Evolutionary conservation across 2,797 vertebrate species (phyloP), one percentile per base, ranked within the genome.

Genomic region (Typhlichthys eigenmanni): DNA sequence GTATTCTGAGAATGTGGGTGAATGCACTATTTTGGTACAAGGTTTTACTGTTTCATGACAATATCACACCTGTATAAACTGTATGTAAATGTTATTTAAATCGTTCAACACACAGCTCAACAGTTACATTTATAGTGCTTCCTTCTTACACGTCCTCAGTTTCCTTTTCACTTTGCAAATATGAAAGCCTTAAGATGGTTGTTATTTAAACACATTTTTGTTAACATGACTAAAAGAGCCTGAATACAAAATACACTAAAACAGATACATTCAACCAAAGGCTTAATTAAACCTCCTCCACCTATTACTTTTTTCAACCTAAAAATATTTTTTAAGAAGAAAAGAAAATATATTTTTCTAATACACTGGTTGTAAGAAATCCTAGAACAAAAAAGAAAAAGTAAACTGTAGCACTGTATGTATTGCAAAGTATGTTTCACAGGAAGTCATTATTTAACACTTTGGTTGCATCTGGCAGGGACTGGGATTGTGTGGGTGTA

Each of bases 361-460:
- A 7, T 0, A 12, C 19, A 56, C 72, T 74, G 56, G 57, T 14
- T 8, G 63, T 75, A 81, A 74, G 74, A 85, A 79, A 82, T 77
- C 75, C 55, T 64, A 69, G 68, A 65, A 34, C 45, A 54, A 55
- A 76, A 81, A 80, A 69, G 59, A 70, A 72, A 70, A 72, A 76
- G 85, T 82, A 85, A 82, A 71, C 68, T 58, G 71, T 52, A 67
- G 68, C 52, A 78, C 69, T 52, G 75, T 55, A 80, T 73, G 73
- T 58, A 32, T 77, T 29, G 24, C 24, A 29, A 29, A 29, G 72
- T 38, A 19, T 82, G 86, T 57, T 80, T 75, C 52, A 64, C 80
- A 86, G 87, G 87, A 90, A 88, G 82, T 85, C 71, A 75, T 86
- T 86, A 85, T 83, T 85, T 81, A 78, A 75, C 78, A 48, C 66